phyloP scores from a whole-genome alignment of 2,888 invertebrate genomes.

The Gasteruption jaculator region DNA sequence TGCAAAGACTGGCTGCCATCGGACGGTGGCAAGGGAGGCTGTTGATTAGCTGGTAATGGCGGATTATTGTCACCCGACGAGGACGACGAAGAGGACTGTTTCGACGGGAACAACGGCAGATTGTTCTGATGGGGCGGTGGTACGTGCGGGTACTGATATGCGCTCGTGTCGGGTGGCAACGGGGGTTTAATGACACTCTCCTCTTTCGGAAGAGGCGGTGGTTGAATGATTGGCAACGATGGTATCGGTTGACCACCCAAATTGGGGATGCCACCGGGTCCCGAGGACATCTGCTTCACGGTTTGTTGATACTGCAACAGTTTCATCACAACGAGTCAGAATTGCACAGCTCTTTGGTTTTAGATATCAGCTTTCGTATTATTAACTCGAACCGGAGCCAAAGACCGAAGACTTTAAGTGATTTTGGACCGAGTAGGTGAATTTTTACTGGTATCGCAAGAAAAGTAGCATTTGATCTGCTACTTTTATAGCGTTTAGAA shows the following conservation, averaged over 20 bases:
- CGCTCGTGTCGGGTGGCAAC: conserved; percentile 49
- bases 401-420: no score
- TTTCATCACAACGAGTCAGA: no score
- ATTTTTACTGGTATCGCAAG: no score
- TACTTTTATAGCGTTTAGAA: no score
- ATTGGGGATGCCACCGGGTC: conserved; percentile 34
- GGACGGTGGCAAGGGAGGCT: conserved; percentile 39
- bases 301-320: conserved; percentile 56
- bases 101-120: conserved; percentile 40
- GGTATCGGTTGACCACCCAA: conserved; percentile 39
- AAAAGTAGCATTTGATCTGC: no score
- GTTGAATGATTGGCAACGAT: conserved; percentile 39
- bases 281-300: conserved; percentile 45
- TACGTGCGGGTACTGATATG: conserved; percentile 39
- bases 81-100: conserved; percentile 26
- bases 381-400: no score
- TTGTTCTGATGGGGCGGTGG: conserved; percentile 46
- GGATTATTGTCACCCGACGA: conserved; percentile 35
- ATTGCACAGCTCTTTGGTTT: no score
- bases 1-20: conserved; percentile 26
- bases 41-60: conserved; percentile 40
- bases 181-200: conserved; percentile 52
- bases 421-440: no score
- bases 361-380: no score
- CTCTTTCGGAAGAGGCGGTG: conserved; percentile 46